Conservation (phyloP, 2,797 vertebrate species). For the Dendrocincla tyrannina region DNA sequence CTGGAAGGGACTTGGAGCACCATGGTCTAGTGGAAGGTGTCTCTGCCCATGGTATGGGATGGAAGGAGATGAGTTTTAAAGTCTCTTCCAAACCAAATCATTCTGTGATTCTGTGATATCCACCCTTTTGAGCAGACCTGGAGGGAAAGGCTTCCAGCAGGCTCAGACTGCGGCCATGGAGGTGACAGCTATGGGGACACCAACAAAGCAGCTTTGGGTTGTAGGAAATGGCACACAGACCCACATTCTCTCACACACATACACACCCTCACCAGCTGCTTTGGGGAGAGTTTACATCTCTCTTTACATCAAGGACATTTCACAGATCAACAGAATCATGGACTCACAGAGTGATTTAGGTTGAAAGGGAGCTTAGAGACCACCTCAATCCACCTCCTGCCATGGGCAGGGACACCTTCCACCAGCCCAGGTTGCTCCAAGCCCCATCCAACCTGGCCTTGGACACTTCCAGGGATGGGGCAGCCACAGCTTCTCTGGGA, state of each 20-base stretch:
- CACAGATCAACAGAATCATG: neutral
- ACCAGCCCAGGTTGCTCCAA: fast-evolving
- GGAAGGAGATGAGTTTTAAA: neutral
- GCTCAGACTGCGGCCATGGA: neutral
- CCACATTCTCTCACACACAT: fast-evolving
- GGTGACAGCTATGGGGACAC: neutral
- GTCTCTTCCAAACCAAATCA: neutral
- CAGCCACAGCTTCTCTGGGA: neutral
- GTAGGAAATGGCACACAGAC: fast-evolving
- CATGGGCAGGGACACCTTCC: neutral
- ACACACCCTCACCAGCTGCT: neutral
- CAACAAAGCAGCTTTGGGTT: neutral
- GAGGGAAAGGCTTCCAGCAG: neutral
- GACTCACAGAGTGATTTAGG: neutral
- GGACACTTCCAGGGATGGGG: neutral
- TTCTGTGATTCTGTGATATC: neutral
- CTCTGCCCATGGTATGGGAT: neutral
- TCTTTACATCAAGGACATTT: neutral
- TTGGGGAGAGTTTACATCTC: neutral
- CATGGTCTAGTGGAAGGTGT: neutral
- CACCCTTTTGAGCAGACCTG: neutral
- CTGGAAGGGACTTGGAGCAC: neutral
- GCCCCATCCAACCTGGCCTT: fast-evolving
- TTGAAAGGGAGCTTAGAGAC: neutral
- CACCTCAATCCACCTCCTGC: neutral